Evolutionary conservation across 2,888 invertebrate genomes (phyloP), one percentile per base, ranked within the genome.

Genomic region (Lypha dubia): DNA sequence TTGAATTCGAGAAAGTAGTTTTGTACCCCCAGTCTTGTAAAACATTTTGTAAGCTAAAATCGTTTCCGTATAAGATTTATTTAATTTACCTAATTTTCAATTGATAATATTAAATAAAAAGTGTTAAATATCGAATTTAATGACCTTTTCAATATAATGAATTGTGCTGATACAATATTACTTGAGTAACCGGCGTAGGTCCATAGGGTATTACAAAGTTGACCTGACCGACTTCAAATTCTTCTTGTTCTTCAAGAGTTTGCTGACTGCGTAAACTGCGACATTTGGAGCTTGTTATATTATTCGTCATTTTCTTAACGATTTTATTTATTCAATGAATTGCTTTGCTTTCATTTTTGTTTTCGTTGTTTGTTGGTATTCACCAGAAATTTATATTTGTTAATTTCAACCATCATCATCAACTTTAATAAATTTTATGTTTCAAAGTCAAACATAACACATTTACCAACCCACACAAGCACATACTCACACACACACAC

Each of bases 241-340:
- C 15, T 53, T 28, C 3, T 17, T 58, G n/a, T 38, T 38, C 22
- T n/a, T 5, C 11, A n/a, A 51, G 51, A 41, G 24, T 51, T 74
- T 51, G 24, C 9, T 63, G 38, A 15, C 63, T 63, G 53, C 35
- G 49, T 67, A 32, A 22, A 58, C n/a, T 22, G 41, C 20, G n/a
- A 24, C 13, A 58, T 1, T n/a, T n/a, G 17, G 46, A 22, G 49
- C 62, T 2, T 28, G 3, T 56, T 15, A 51, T 41, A 17, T 32
- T 73, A 58, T 60, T 80, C 32, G 65, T 56, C 13, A 35, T 65
- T 56, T 67, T 70, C 62, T 60, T 71, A 53, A 77, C 51, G 65
- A 73, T 77, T 65, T 67, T 77, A 56, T 83, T 62, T 68, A 73
- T 73, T 73, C 67, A 73, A 70, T 67, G 32, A 24, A 28, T 24